These are phyloP conservation scores for Apis cerana DNA, from an alignment of 1,140 invertebrate species.

Conservation along the genomic window DNA sequence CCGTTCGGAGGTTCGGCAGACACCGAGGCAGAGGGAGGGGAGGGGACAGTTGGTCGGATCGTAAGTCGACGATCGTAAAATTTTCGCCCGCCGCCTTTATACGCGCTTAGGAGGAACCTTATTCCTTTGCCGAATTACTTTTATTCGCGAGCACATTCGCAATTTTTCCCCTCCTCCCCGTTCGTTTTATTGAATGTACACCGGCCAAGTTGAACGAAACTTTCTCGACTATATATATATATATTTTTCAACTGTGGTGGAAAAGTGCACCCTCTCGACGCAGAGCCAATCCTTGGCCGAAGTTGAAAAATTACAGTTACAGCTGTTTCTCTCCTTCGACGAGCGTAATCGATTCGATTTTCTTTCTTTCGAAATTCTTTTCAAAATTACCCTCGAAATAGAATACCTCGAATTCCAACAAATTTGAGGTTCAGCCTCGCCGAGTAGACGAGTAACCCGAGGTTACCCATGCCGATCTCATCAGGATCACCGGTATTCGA, in stretches of 20 bases:
- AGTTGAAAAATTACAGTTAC: no score
- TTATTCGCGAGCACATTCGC: constrained; percentile 47
- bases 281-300: no score
- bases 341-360: not conserved
- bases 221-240: constrained; percentile 37
- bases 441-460: no score
- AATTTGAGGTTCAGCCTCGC: constrained; percentile 44
- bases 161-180: constrained; percentile 31
- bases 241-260: constrained; percentile 22
- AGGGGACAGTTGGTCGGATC: constrained; percentile 16
- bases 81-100: constrained; percentile 41
- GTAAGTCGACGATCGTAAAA: constrained; percentile 47
- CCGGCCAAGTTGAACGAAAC: constrained; percentile 37
- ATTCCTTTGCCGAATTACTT: not conserved
- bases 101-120: not conserved
- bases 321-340: not conserved
- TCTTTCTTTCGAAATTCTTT: no score
- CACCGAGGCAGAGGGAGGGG: not conserved
- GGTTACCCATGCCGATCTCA: not conserved
- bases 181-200: constrained; percentile 47
- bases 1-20: constrained; percentile 21
- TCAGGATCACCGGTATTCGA: constrained; percentile 22
- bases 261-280: not conserved
- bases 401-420: not conserved
- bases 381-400: no score